Percentiles rank a stretch among this genome's conserved stretches.
phyloP scores from a whole-genome alignment of 64 coral and sea anemone species.

The Pocillopora verrucosa region DNA sequence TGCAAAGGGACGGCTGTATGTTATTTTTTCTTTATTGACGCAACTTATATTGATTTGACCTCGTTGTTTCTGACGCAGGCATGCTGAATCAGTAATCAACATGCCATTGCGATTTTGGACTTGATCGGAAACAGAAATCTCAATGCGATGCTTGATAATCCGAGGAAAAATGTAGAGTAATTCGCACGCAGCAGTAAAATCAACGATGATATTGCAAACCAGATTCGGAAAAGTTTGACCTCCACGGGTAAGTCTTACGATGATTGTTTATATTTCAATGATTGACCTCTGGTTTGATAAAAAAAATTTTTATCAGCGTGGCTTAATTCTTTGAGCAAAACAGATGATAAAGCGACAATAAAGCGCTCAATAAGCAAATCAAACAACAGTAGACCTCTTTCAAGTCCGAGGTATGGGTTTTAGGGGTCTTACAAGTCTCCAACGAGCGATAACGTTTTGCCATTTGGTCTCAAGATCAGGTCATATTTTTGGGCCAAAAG shows the following conservation, averaged over 20 bases:
- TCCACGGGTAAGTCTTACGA: neutral
- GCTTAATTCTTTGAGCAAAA: too few relatives aligned
- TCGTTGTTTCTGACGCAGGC: slow-evolving; percentile 27
- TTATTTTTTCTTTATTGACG: too few relatives aligned
- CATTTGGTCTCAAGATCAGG: too few relatives aligned
- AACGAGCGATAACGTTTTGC: too few relatives aligned
- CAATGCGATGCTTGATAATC: neutral
- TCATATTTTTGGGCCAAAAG: too few relatives aligned
- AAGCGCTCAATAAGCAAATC: too few relatives aligned
- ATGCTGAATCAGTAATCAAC: slow-evolving; percentile 18
- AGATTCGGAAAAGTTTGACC: slow-evolving; percentile 17
- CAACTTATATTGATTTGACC: neutral
- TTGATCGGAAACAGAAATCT: slow-evolving; percentile 25
- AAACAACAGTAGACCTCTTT: too few relatives aligned
- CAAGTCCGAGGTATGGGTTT: too few relatives aligned
- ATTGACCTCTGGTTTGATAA: neutral
- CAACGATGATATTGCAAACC: slow-evolving; percentile 4
- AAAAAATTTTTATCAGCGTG: too few relatives aligned
- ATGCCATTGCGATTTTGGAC: slow-evolving; percentile 1
- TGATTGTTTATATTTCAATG: neutral
- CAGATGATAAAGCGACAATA: too few relatives aligned
- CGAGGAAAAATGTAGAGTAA: neutral
- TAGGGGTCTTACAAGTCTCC: too few relatives aligned
- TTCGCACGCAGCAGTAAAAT: slow-evolving; percentile 5
- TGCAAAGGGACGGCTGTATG: too few relatives aligned